A percentile compares a stretch with the other conserved stretches of the same genome.
These are phyloP conservation scores for Cotesia glomerata DNA, from an alignment of 1,140 invertebrate species.

Conservation along the genomic window DNA sequence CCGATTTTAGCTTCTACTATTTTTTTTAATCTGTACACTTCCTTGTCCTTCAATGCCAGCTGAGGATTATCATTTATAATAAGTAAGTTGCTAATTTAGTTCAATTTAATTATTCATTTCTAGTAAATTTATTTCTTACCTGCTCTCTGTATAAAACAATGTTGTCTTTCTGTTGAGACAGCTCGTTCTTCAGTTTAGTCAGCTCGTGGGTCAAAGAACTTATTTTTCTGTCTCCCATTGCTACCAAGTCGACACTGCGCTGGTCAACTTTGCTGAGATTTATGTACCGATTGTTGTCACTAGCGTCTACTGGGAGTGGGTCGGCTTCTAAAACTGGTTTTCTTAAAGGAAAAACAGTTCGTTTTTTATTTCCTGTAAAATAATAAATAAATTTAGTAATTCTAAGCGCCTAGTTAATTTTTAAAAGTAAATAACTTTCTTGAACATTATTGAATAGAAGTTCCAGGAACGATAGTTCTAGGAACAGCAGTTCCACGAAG, in stretches of 20 bases:
- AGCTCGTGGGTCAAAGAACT: slow-evolving; percentile 60
- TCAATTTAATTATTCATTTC: neutral
- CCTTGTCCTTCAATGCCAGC: slow-evolving; percentile 64
- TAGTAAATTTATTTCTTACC: slow-evolving; percentile 41
- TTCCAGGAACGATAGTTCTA: no score
- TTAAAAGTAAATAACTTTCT: neutral
- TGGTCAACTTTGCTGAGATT: slow-evolving; percentile 49
- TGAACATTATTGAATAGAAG: neutral
- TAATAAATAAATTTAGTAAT: neutral
- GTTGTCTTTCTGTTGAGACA: slow-evolving; percentile 56
- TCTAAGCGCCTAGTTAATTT: neutral
- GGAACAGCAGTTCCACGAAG: no score
- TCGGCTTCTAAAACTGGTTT: slow-evolving; percentile 53
- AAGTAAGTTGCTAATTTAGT: neutral
- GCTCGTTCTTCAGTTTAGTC: slow-evolving; percentile 60
- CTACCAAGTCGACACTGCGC: slow-evolving; percentile 53
- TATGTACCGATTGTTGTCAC: slow-evolving; percentile 32
- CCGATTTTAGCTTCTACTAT: slow-evolving; percentile 70
- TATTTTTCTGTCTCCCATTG: slow-evolving; percentile 61
- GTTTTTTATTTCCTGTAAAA: slow-evolving; percentile 49
- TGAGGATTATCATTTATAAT: slow-evolving; percentile 34
- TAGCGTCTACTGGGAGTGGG: slow-evolving; percentile 35
- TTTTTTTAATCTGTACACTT: slow-evolving; percentile 69
- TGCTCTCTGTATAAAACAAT: slow-evolving; percentile 57
- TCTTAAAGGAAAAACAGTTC: slow-evolving; percentile 52